Evolutionary conservation across 1,140 invertebrate species (phyloP).

Genomic region (Whitmania pigra): DNA sequence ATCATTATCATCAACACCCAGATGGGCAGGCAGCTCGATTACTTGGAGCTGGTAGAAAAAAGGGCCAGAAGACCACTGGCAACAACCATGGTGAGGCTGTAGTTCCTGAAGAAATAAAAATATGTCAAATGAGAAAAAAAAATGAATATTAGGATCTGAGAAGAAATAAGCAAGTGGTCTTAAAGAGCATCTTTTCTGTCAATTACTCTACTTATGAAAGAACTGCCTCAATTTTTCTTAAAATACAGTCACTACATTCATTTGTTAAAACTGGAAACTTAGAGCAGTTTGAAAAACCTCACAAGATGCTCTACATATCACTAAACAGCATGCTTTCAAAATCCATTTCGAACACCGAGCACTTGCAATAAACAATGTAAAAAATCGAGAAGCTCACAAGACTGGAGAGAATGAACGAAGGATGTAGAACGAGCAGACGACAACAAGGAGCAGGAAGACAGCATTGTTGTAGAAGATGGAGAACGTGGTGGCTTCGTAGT

Average conservation of each 20-base stretch:
- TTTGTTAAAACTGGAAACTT: too few relatives aligned
- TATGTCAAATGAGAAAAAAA: conserved; percentile 30
- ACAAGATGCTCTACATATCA: too few relatives aligned
- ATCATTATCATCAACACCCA: too few relatives aligned
- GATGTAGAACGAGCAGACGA: conserved; percentile 84
- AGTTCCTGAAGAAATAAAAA: conserved; percentile 55
- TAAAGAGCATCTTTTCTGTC: conserved; percentile 9
- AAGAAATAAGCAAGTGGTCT: conserved; percentile 18
- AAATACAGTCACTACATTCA: too few relatives aligned
- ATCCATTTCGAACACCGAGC: background rate
- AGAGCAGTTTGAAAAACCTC: too few relatives aligned
- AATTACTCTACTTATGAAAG: too few relatives aligned
- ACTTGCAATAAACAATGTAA: background rate
- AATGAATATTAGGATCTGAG: background rate
- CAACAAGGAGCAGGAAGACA: conserved; percentile 83
- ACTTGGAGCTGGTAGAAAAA: conserved; percentile 67
- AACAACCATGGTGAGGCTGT: conserved; percentile 70
- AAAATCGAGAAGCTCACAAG: conserved; percentile 47
- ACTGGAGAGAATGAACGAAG: conserved; percentile 76
- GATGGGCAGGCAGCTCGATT: background rate
- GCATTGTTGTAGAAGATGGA: conserved; percentile 99
- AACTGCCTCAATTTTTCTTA: too few relatives aligned
- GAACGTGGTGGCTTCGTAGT: conserved; percentile 96
- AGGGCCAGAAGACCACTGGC: conserved; percentile 74
- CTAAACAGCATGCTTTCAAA: too few relatives aligned